Conservation (phyloP, 2,888 invertebrate species). For the Dryococelus australis region DNA sequence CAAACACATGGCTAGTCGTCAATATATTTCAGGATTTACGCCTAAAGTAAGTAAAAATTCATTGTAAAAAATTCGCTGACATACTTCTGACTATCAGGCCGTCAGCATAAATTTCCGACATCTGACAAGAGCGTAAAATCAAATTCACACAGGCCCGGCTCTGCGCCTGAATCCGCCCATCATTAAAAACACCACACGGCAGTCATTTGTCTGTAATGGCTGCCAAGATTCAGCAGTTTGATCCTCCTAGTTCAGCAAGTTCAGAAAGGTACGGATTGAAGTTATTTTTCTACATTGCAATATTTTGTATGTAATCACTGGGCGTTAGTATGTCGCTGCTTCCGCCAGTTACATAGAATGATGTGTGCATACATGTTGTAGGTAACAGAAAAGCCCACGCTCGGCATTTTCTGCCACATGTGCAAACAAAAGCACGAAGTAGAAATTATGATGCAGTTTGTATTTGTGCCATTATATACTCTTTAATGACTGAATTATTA, state of each 20-base stretch:
- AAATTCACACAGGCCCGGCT: not conserved
- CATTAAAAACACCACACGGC: not conserved
- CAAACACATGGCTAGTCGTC: too few species aligned
- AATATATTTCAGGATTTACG: too few species aligned
- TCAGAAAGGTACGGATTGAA: conserved; percentile 77
- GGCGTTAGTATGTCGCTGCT: too few species aligned
- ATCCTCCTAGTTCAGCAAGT: conserved; percentile 89
- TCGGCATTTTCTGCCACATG: not conserved
- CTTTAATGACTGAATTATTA: too few species aligned
- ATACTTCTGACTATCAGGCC: not conserved
- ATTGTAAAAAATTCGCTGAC: not conserved
- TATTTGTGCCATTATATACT: too few species aligned
- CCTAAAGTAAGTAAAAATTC: too few species aligned
- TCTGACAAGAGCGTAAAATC: not conserved
- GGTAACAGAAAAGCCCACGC: not conserved
- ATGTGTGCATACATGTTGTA: not conserved
- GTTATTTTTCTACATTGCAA: conserved; percentile 16
- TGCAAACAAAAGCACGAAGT: not conserved
- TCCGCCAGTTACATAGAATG: not conserved
- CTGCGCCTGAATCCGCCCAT: not conserved
- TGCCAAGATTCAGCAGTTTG: conserved; percentile 69
- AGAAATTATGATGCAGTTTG: not conserved
- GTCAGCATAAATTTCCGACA: not conserved
- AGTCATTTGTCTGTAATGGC: conserved; percentile 57
- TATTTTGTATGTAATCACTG: not conserved